Percentiles rank a stretch among this genome's conserved stretches.
phyloP scores from a whole-genome alignment of 2,888 invertebrate genomes.

The Elgonia sp. region DNA sequence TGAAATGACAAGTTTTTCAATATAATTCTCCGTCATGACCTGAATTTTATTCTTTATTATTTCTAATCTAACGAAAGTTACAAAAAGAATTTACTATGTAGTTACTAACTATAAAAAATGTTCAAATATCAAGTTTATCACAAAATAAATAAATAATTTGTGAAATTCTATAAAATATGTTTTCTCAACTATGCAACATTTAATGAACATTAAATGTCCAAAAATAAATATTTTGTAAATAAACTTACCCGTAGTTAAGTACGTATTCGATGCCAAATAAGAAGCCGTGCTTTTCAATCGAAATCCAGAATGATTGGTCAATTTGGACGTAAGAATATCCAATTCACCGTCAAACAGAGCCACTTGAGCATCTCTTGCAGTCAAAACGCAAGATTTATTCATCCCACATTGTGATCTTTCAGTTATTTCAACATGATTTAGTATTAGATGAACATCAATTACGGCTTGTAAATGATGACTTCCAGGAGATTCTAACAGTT shows the following conservation, averaged over 20 bases:
- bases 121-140: too few relatives aligned
- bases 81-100: too few relatives aligned
- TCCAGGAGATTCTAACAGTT: constrained; percentile 86
- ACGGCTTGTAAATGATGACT: constrained; percentile 87
- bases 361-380: constrained; percentile 88
- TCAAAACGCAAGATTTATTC: constrained; percentile 84
- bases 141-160: too few relatives aligned
- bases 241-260: constrained; percentile 82
- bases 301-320: constrained; percentile 84
- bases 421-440: constrained; percentile 87
- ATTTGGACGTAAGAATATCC: constrained; percentile 86
- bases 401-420: constrained; percentile 85
- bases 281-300: constrained; percentile 85
- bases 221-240: background rate
- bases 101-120: too few relatives aligned
- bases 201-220: too few relatives aligned
- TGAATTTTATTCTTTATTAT: too few relatives aligned
- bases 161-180: too few relatives aligned
- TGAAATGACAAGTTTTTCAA: too few relatives aligned
- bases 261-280: constrained; percentile 84
- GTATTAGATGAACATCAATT: constrained; percentile 88
- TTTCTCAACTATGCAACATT: too few relatives aligned
- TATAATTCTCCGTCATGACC: too few relatives aligned
- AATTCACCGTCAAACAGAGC: constrained; percentile 88
- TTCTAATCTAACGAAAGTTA: too few relatives aligned